Evolutionary conservation across 2,888 invertebrate species (phyloP).

Genomic region (Drosophila mimica): DNA sequence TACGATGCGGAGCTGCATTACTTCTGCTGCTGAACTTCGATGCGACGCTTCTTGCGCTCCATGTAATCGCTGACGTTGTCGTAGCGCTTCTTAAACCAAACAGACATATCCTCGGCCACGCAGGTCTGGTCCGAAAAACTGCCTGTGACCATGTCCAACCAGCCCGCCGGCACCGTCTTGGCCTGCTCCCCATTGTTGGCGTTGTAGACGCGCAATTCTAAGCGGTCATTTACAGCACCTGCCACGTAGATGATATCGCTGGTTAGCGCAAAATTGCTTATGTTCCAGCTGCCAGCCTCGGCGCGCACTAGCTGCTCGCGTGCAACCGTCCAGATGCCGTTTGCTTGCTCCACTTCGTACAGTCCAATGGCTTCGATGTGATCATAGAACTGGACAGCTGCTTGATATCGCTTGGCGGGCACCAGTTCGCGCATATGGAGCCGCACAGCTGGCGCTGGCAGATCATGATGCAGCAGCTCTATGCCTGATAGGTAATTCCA

Average conservation of each 20-base stretch:
- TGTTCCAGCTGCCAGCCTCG: slow-evolving; percentile 67
- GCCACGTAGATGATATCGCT: slow-evolving; percentile 67
- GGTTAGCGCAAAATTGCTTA: slow-evolving; percentile 73
- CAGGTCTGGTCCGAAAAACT: slow-evolving; percentile 64
- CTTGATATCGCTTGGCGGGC: slow-evolving; percentile 83
- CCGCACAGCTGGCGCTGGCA: slow-evolving; percentile 85
- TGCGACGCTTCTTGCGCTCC: slow-evolving; percentile 90
- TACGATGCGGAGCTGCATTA: slow-evolving; percentile 19
- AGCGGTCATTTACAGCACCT: slow-evolving; percentile 67
- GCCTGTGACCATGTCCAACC: slow-evolving; percentile 74
- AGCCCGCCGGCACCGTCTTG: slow-evolving; percentile 51
- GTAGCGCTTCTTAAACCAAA: slow-evolving; percentile 91
- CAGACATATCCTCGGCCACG: slow-evolving; percentile 85
- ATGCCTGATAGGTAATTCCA: slow-evolving; percentile 89
- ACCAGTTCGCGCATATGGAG: slow-evolving; percentile 77
- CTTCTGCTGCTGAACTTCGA: slow-evolving; percentile 85
- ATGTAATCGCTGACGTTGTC: slow-evolving; percentile 93
- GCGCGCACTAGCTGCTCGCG: slow-evolving; percentile 48
- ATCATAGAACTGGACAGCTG: slow-evolving; percentile 85
- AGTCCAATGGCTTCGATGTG: slow-evolving; percentile 84
- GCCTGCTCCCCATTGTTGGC: slow-evolving; percentile 34
- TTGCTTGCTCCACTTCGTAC: slow-evolving; percentile 69
- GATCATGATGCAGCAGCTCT: slow-evolving; percentile 86
- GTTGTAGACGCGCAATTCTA: slow-evolving; percentile 65
- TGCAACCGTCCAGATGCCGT: slow-evolving; percentile 58